phyloP scores from a whole-genome alignment of 2,797 vertebrate genomes.

The Pseudocheirus occidentalis region DNA sequence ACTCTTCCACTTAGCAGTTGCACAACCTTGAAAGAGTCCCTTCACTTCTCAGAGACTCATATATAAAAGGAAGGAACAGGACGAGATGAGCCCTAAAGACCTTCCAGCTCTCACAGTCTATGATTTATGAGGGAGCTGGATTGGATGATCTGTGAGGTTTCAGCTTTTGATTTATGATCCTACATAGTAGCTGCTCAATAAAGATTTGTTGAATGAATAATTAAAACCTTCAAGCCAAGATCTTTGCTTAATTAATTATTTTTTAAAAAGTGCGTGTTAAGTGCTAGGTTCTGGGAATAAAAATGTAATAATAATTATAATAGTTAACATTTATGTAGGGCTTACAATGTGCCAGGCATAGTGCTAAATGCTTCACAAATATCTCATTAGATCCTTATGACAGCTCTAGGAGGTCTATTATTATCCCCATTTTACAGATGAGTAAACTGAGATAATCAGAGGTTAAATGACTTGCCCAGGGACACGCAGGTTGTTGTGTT shows the following conservation, averaged over 20 bases:
- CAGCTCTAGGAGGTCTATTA: not conserved
- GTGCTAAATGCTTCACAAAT: not conserved
- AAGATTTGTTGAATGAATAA: not conserved
- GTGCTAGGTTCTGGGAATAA: not conserved
- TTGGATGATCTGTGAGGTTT: not conserved
- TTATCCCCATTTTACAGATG: not conserved
- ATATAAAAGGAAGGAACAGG: not conserved
- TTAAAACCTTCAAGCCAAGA: not conserved
- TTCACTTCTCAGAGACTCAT: not conserved
- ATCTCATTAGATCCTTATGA: not conserved
- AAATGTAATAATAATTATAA: not conserved
- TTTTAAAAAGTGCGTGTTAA: not conserved
- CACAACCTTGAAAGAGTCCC: not conserved
- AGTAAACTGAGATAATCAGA: not conserved
- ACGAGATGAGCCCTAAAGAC: not conserved
- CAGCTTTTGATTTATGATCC: not conserved
- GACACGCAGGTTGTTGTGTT: no score
- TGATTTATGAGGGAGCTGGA: not conserved
- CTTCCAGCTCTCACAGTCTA: not conserved
- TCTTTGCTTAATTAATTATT: not conserved
- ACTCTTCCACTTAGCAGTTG: not conserved
- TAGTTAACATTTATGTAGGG: not conserved
- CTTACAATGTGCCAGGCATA: not conserved
- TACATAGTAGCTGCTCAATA: not conserved
- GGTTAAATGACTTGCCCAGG: not conserved